Evolutionary conservation across 2,797 vertebrate genomes (phyloP).

Genomic region (Anabacerthia variegaticeps): DNA sequence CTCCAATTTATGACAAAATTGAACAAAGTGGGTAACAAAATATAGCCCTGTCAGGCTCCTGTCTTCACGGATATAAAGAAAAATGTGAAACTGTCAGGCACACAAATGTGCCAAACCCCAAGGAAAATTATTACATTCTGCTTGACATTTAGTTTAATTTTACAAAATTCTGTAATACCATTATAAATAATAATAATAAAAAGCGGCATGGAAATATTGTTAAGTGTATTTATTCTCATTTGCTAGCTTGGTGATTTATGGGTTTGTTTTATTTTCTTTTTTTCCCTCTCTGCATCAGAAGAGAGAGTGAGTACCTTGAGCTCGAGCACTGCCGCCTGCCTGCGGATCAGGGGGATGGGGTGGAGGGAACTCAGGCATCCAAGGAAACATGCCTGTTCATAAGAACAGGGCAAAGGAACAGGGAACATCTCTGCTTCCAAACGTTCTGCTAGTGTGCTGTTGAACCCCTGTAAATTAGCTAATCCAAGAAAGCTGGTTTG

Average conservation of each 20-base stretch:
- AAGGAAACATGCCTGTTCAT: background rate
- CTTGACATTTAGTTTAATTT: constrained; percentile 72
- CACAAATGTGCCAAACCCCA: constrained; percentile 71
- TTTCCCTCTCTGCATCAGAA: background rate
- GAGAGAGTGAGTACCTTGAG: background rate
- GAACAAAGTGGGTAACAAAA: constrained; percentile 72
- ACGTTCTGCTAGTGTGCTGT: background rate
- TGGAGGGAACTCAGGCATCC: background rate
- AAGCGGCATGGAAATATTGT: constrained; percentile 62
- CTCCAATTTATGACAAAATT: constrained; percentile 75
- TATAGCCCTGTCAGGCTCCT: constrained; percentile 72
- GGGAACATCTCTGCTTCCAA: background rate
- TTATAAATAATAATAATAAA: constrained; percentile 75
- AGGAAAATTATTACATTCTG: constrained; percentile 68
- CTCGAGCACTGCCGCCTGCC: accelerated
- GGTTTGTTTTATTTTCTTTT: constrained; percentile 18
- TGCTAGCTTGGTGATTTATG: constrained; percentile 51
- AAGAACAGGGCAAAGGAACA: accelerated
- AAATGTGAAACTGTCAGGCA: constrained; percentile 76
- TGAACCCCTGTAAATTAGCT: background rate
- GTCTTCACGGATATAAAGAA: constrained; percentile 76
- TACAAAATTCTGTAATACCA: constrained; percentile 65
- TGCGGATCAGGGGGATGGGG: background rate
- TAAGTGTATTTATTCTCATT: constrained; percentile 73
- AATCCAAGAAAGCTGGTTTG: background rate